Evolutionary conservation across 1,140 invertebrate species (phyloP).

Genomic region (Caenorhabditis latens): DNA sequence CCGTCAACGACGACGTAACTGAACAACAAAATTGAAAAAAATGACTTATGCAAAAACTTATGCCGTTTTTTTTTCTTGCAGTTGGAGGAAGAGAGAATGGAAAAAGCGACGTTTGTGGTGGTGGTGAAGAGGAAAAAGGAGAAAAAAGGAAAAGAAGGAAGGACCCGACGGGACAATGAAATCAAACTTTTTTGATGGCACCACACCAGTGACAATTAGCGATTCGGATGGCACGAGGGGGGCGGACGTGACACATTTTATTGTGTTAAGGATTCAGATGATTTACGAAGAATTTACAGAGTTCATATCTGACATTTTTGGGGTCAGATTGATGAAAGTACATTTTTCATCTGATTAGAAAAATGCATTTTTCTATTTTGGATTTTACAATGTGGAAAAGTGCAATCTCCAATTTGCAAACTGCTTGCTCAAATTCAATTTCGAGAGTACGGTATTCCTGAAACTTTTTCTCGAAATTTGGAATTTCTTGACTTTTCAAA

Average conservation of each 20-base stretch:
- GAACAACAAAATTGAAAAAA: constrained; percentile 37
- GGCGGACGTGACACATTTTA: background rate
- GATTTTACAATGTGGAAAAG: too few relatives aligned
- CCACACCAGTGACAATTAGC: constrained; percentile 50
- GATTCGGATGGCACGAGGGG: constrained; percentile 45
- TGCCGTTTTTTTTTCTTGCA: background rate
- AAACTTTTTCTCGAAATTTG: too few relatives aligned
- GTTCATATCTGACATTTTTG: background rate
- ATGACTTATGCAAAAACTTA: constrained; percentile 49
- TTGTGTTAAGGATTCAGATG: constrained; percentile 17
- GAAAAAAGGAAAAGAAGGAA: background rate
- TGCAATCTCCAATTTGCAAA: too few relatives aligned
- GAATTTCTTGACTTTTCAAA: too few relatives aligned
- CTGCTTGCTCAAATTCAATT: too few relatives aligned
- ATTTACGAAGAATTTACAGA: background rate
- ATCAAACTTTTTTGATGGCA: constrained; percentile 54
- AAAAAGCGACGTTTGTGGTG: constrained; percentile 50
- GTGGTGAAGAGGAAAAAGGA: constrained; percentile 8
- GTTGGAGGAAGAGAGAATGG: background rate
- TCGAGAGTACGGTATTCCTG: too few relatives aligned
- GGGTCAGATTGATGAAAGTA: too few relatives aligned
- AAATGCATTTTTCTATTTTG: too few relatives aligned
- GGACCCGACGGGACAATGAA: constrained; percentile 37
- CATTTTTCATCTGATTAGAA: too few relatives aligned
- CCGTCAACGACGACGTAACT: constrained; percentile 23